Percentiles rank a stretch among this genome's conserved stretches.
These are phyloP conservation scores for Schizopygopsis malacanthus DNA, from an alignment of 2,797 vertebrate genomes.

Conservation along the genomic window DNA sequence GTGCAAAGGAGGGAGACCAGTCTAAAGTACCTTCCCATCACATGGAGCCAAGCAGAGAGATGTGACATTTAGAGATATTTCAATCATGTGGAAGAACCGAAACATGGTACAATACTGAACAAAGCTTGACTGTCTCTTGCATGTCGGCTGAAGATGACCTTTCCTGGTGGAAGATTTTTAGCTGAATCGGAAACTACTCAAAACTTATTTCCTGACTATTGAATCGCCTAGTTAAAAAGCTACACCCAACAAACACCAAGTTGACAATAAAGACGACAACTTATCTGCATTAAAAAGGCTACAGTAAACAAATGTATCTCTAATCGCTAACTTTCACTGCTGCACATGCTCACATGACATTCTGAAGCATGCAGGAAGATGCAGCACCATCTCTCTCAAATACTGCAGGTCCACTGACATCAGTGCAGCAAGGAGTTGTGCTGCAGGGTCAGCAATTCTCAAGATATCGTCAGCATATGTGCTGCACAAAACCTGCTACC, in stretches of 20 bases:
- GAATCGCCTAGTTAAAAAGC: background rate
- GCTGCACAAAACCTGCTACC: conserved; percentile 50
- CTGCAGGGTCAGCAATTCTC: conserved; percentile 56
- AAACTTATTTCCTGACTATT: background rate
- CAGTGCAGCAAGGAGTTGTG: conserved; percentile 25
- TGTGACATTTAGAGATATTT: conserved; percentile 67
- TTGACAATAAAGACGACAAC: background rate
- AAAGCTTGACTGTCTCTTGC: background rate
- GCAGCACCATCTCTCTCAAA: background rate
- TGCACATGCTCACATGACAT: conserved; percentile 24
- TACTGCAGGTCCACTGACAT: conserved; percentile 32
- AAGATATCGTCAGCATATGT: conserved; percentile 56
- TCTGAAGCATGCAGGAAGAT: background rate
- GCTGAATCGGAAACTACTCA: background rate
- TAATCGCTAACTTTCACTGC: conserved; percentile 3
- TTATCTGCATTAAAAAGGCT: background rate
- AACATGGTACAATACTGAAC: background rate
- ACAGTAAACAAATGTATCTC: background rate
- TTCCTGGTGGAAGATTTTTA: background rate
- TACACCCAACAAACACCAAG: background rate
- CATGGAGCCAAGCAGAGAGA: conserved; percentile 74
- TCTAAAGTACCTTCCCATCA: conserved; percentile 79
- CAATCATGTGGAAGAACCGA: conserved; percentile 27
- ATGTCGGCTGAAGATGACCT: background rate
- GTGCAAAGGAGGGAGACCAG: conserved; percentile 82